Evolutionary conservation across 2,888 invertebrate genomes (phyloP), one percentile per base, ranked within the genome.

Genomic region (Drosophila emarginata): DNA sequence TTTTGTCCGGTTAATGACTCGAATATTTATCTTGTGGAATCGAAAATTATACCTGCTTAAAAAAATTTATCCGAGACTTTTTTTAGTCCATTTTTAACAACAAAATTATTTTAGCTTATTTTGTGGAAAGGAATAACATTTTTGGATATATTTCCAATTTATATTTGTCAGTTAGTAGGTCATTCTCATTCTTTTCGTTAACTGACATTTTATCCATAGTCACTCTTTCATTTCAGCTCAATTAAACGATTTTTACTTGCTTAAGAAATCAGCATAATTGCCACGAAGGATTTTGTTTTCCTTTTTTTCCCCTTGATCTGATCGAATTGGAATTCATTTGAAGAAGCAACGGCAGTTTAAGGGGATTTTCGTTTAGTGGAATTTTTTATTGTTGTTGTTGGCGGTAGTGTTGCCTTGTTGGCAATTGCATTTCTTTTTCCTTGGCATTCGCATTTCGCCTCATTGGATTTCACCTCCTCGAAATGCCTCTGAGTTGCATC

Each of bases 241-340:
- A 80, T 80, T 80, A 82, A 80, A 67, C 36, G 62, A 71, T 66
- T 79, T 67, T 57, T 50, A 11, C n/a, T n/a, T 36, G 59, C 72
- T 71, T 64, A 64, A 50, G 40, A 87, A 80, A 74, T 84, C 81
- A 78, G 67, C 78, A 78, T 80, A 87, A 74, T 87, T 76, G 87
- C 84, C 66, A 53, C 62, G 67, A 71, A 74, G 56, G n/a, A 9
- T 39, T 11, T 39, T 21, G 28, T 28, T 7, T n/a, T 21, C 14
- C 1, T 40, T 40, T 40, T 37, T 51, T 72, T 69, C 23, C 23
- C 23, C 32, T 21, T 18, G 53, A 23, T 23, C 18, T 21, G 18
- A 21, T 23, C 45, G 54, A 39, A 45, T 23, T 18, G 36, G 28
- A 60, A 51, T 50, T 60, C 39, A 64, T 65, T 63, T 54, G 70